Percentiles rank a stretch among this genome's conserved stretches.
Evolutionary conservation across 1,140 invertebrate genomes (phyloP).

Genomic region (Trachymyrmex cornetzi): DNA sequence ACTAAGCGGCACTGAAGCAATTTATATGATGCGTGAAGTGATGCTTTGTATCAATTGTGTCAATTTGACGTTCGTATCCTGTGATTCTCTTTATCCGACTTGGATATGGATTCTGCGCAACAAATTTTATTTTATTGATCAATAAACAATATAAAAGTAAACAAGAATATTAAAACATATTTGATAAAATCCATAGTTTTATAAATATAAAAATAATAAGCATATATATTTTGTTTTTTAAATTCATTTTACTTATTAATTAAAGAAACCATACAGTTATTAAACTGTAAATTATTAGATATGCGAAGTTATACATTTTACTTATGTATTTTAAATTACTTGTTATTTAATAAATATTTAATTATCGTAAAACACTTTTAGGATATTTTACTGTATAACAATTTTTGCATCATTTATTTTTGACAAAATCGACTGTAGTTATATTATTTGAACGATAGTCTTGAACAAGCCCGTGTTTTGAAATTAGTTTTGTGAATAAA

Average conservation of each 20-base stretch:
- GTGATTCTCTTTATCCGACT: constrained; percentile 6
- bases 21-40: constrained; percentile 26
- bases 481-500: constrained; percentile 40
- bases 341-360: constrained; percentile 22
- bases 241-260: constrained; percentile 21
- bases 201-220: not conserved
- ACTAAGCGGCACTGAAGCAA: constrained; percentile 28
- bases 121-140: constrained; percentile 28
- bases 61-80: constrained; percentile 26
- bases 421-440: not conserved
- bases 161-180: not conserved
- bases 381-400: not conserved
- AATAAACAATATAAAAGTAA: not conserved
- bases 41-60: constrained; percentile 3
- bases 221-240: not conserved
- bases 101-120: not conserved
- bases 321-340: constrained; percentile 5
- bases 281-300: not conserved
- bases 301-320: not conserved
- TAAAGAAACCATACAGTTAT: not conserved
- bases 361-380: not conserved
- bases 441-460: not conserved
- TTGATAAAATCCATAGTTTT: not conserved
- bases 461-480: not conserved
- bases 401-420: not conserved